phyloP scores from a whole-genome alignment of 2,797 vertebrate species.

The Morelia viridis region DNA sequence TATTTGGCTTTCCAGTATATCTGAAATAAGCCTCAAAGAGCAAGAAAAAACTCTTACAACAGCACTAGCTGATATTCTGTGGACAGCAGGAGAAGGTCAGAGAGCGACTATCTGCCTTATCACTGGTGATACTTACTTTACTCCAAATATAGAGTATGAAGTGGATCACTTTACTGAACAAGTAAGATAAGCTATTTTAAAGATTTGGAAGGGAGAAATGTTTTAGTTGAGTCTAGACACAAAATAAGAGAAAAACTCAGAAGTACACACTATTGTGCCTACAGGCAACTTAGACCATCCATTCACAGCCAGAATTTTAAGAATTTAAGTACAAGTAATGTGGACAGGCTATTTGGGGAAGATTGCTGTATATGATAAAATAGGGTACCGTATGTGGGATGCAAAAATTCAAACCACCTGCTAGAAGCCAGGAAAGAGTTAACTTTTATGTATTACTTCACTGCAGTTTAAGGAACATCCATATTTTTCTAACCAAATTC shows the following conservation, averaged over 20 bases:
- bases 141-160: conserved; percentile 66
- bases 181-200: conserved; percentile 34
- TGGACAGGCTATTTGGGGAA: background rate
- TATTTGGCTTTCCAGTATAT: conserved; percentile 65
- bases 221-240: background rate
- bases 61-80: conserved; percentile 77
- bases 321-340: background rate
- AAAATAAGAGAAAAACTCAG: fast-evolving
- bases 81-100: conserved; percentile 79
- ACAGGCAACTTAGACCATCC: fast-evolving
- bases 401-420: background rate
- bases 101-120: conserved; percentile 75
- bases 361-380: background rate
- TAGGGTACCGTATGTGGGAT: background rate
- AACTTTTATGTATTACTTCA: background rate
- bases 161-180: conserved; percentile 77
- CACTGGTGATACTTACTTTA: conserved; percentile 57
- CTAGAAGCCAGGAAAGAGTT: background rate
- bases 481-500: background rate
- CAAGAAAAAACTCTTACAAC: conserved; percentile 75
- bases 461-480: background rate
- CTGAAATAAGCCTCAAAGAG: conserved; percentile 59
- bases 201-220: background rate
- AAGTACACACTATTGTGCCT: fast-evolving
- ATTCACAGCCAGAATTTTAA: background rate